A percentile compares a stretch with the other conserved stretches of the same genome.
phyloP scores from a whole-genome alignment of 2,113 vertebrate genomes.

The Phycodurus eques region DNA sequence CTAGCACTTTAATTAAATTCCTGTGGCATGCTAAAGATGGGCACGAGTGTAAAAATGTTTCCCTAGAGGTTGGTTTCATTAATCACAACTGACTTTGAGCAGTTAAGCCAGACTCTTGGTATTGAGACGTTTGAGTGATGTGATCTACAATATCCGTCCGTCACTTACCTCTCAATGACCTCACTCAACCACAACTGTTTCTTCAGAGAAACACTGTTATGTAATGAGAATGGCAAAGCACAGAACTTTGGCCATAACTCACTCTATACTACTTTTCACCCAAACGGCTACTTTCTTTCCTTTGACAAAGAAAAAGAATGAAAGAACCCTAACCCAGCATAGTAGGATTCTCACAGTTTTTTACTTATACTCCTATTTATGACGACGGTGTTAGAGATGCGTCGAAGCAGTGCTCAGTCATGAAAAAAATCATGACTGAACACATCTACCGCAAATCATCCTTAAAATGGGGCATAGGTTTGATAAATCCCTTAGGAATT shows the following conservation, averaged over 20 bases:
- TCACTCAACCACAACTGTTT: conserved; percentile 37
- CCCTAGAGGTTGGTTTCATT: conserved; percentile 20
- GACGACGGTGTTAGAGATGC: too few relatives aligned
- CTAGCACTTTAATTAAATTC: conserved; percentile 42
- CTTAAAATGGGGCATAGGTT: too few relatives aligned
- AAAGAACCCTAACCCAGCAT: too few relatives aligned
- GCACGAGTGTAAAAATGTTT: conserved; percentile 19
- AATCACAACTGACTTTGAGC: conserved; percentile 31
- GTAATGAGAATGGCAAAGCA: conserved; percentile 52
- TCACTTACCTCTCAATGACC: conserved; percentile 52
- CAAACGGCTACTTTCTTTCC: conserved; percentile 17
- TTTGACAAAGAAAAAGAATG: background rate
- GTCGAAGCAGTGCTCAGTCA: too few relatives aligned
- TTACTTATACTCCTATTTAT: too few relatives aligned
- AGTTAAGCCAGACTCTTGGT: conserved; percentile 22
- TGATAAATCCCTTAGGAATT: too few relatives aligned
- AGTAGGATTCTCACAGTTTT: too few relatives aligned
- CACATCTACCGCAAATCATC: too few relatives aligned
- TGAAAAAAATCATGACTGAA: too few relatives aligned
- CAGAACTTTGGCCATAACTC: conserved; percentile 27
- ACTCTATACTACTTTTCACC: conserved; percentile 21
- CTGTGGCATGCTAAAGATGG: conserved; percentile 13
- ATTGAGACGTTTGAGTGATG: conserved; percentile 42
- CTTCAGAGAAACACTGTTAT: conserved; percentile 48
- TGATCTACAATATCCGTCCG: conserved; percentile 38